Percentiles rank a stretch among this genome's conserved stretches.
Conservation (phyloP, 1,140 invertebrate genomes). For the Melipona quadrifasciata region DNA sequence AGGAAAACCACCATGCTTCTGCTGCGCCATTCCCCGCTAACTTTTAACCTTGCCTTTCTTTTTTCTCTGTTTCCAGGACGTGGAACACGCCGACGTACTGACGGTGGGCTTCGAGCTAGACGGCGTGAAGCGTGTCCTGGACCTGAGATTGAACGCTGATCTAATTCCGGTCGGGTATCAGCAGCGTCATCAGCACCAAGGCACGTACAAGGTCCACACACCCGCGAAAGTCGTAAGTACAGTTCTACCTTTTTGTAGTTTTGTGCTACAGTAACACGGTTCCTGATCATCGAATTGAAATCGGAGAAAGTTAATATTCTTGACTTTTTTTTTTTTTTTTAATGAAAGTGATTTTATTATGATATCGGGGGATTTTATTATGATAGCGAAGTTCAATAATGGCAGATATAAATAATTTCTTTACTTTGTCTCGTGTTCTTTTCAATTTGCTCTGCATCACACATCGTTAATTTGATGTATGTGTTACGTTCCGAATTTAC, state of each 20-base stretch:
- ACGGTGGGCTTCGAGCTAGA: slow-evolving; percentile 86
- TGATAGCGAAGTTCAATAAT: too few species aligned
- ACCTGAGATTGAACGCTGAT: slow-evolving; percentile 90
- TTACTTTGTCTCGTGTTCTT: too few species aligned
- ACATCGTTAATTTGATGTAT: too few species aligned
- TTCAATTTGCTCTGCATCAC: too few species aligned
- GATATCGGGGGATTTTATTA: too few species aligned
- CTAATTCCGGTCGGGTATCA: slow-evolving; percentile 89
- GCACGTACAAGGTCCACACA: slow-evolving; percentile 84
- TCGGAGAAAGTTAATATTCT: background rate
- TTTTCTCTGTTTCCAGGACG: slow-evolving; percentile 83
- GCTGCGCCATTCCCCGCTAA: background rate
- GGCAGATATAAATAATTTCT: too few species aligned
- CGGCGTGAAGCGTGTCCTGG: slow-evolving; percentile 86
- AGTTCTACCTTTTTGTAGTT: background rate
- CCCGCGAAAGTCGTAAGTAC: slow-evolving; percentile 85
- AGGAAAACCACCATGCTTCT: background rate
- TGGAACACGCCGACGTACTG: slow-evolving; percentile 86
- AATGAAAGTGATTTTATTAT: too few species aligned
- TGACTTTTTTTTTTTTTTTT: background rate
- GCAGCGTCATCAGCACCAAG: slow-evolving; percentile 87
- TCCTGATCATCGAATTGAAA: background rate
- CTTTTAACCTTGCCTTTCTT: background rate
- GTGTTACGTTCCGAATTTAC: too few species aligned
- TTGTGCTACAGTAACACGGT: background rate